Percentiles rank a stretch among this genome's conserved stretches.
Evolutionary conservation across 2,888 invertebrate species (phyloP).

Genomic region (Coelogynopora nodosa): DNA sequence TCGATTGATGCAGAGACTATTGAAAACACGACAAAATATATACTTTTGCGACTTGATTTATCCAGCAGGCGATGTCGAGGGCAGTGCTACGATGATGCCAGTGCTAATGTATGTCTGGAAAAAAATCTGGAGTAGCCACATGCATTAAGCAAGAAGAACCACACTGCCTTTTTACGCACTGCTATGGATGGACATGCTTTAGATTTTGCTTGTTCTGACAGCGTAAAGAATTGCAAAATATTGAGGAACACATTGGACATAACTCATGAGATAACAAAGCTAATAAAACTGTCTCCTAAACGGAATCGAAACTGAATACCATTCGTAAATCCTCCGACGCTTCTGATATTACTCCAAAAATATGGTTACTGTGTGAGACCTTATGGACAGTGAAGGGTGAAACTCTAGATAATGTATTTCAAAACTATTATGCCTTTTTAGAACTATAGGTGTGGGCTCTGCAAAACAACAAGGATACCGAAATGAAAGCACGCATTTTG

Average conservation of each 20-base stretch:
- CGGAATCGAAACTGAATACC: background rate
- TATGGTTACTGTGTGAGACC: constrained; percentile 5
- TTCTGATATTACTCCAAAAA: constrained; percentile 28
- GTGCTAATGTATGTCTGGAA: constrained; percentile 20
- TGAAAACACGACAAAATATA: background rate
- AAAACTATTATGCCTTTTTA: constrained; percentile 17
- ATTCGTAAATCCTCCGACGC: constrained; percentile 9
- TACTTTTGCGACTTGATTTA: constrained; percentile 2
- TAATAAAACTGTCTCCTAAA: constrained; percentile 7
- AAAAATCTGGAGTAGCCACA: constrained; percentile 10
- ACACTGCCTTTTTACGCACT: background rate
- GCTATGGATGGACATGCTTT: constrained; percentile 13
- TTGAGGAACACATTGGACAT: constrained; percentile 13
- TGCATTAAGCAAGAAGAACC: constrained; percentile 10
- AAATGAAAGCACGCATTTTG: constrained; percentile 24
- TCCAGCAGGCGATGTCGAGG: constrained; percentile 6
- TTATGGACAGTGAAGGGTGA: constrained; percentile 3
- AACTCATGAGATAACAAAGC: background rate
- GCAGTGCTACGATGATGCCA: background rate
- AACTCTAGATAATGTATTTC: constrained; percentile 18
- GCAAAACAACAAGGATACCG: constrained; percentile 18
- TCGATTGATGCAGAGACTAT: background rate
- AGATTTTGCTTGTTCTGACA: constrained; percentile 10
- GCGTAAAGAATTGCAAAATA: constrained; percentile 16
- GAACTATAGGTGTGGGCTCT: constrained; percentile 18